phyloP scores from a whole-genome alignment of 2,113 vertebrate genomes.

The Nothoprocta pentlandii region DNA sequence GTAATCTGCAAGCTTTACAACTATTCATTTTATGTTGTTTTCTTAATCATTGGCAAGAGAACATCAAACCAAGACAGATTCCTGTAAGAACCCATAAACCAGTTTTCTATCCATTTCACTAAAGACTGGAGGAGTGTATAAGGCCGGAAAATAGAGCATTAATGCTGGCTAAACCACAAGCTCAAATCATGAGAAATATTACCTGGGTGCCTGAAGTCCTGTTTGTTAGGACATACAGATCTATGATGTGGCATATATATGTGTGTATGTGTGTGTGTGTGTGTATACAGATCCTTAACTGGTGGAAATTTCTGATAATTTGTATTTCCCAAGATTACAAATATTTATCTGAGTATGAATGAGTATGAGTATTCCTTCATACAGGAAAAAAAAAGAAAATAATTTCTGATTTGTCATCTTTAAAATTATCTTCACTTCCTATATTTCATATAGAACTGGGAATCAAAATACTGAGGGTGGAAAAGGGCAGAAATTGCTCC shows the following conservation, averaged over 20 bases:
- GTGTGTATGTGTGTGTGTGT: too few species aligned
- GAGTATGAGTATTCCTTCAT: not conserved
- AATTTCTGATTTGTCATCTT: not conserved
- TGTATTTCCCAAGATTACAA: not conserved
- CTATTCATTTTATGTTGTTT: not conserved
- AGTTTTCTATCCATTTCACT: not conserved
- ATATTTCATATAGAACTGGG: not conserved
- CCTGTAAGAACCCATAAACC: not conserved
- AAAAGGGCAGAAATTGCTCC: not conserved
- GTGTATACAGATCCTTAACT: not conserved
- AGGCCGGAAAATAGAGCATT: not conserved
- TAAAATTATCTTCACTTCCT: not conserved
- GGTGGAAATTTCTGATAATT: not conserved
- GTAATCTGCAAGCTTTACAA: not conserved
- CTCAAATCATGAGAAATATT: not conserved
- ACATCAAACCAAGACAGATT: not conserved
- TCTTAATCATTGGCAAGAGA: not conserved
- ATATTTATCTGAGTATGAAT: not conserved
- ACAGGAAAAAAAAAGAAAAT: not conserved
- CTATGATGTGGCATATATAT: rapidly evolving
- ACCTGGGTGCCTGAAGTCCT: not conserved
- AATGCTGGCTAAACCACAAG: not conserved
- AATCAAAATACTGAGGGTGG: not conserved
- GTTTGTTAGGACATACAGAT: not conserved
- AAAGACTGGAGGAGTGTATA: not conserved